A percentile compares a stretch with the other conserved stretches of the same genome.
Conservation (phyloP, 1,140 invertebrate genomes). For the Macrocentrus cingulum region DNA sequence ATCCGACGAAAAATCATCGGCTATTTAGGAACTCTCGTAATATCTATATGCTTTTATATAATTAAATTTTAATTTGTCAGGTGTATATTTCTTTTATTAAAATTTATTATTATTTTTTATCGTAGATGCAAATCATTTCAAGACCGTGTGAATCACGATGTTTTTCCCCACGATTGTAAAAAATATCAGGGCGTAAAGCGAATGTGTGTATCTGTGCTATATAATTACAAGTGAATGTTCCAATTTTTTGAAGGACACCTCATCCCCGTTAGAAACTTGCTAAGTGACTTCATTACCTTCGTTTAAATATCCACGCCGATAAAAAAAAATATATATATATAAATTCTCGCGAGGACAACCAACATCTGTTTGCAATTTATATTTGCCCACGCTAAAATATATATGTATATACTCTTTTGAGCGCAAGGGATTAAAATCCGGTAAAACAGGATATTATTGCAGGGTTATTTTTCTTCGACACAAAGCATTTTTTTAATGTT, state of each 20-base stretch:
- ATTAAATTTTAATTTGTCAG: too few relatives aligned
- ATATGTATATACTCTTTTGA: too few relatives aligned
- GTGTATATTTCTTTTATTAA: too few relatives aligned
- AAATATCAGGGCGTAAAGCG: constrained; percentile 32
- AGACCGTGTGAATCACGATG: too few relatives aligned
- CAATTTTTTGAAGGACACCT: constrained; percentile 43
- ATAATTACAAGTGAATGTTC: constrained; percentile 46
- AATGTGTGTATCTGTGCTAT: constrained; percentile 31
- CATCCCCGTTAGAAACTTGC: constrained; percentile 31
- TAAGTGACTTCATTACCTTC: constrained; percentile 30
- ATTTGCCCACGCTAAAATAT: too few relatives aligned
- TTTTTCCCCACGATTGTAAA: background rate
- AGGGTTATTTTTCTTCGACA: too few relatives aligned
- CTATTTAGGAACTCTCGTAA: constrained; percentile 17
- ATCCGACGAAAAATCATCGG: constrained; percentile 13
- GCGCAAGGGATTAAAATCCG: too few relatives aligned
- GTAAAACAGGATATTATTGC: too few relatives aligned
- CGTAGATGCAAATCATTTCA: too few relatives aligned
- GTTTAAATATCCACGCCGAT: constrained; percentile 14
- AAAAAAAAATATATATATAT: background rate
- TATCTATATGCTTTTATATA: too few relatives aligned
- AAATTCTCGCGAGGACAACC: background rate
- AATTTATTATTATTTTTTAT: too few relatives aligned
- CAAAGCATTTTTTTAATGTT: too few relatives aligned
- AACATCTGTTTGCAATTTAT: constrained; percentile 11